Percentiles rank a stretch among this genome's conserved stretches.
These are phyloP conservation scores for Acleris sparsana DNA, from an alignment of 2,888 invertebrate species.

Conservation along the genomic window DNA sequence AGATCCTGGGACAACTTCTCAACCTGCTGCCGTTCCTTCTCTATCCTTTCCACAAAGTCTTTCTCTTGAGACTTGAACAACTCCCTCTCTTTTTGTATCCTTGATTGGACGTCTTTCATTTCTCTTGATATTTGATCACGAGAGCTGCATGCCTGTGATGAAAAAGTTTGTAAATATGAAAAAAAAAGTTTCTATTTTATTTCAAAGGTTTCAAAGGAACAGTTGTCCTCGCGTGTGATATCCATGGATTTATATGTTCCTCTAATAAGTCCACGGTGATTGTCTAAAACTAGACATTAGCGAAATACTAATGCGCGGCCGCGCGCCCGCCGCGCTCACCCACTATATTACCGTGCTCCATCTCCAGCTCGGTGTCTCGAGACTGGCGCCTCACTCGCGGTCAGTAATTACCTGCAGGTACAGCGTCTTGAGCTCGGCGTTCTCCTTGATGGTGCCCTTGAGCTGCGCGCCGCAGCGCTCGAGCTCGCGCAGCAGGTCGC, in stretches of 20 bases:
- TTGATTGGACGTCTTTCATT: constrained; percentile 78
- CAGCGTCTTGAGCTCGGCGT: constrained; percentile 76
- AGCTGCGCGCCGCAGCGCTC: constrained; percentile 79
- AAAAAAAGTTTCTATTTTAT: too few species aligned
- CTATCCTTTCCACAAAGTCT: constrained; percentile 75
- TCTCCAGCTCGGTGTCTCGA: constrained; percentile 63
- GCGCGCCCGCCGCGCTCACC: constrained; percentile 67
- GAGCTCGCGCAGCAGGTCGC: constrained; percentile 72
- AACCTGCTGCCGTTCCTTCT: constrained; percentile 79
- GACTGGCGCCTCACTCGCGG: too few species aligned
- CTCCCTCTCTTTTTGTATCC: constrained; percentile 68
- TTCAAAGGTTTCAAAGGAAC: too few species aligned
- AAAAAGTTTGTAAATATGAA: constrained; percentile 44
- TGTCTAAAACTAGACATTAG: too few species aligned
- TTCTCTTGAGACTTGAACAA: constrained; percentile 66
- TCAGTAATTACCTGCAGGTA: constrained; percentile 70
- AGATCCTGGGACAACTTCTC: constrained; percentile 77
- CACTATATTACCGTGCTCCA: constrained; percentile 70
- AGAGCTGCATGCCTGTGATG: constrained; percentile 79
- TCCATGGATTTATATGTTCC: too few species aligned
- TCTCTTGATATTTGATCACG: constrained; percentile 84
- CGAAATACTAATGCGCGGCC: constrained; percentile 62
- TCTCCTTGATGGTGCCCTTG: constrained; percentile 76
- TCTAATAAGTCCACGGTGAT: too few species aligned
- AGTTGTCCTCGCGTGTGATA: too few species aligned